These are phyloP conservation scores for Arion vulgaris DNA, from an alignment of 1,140 invertebrate species.

Conservation along the genomic window DNA sequence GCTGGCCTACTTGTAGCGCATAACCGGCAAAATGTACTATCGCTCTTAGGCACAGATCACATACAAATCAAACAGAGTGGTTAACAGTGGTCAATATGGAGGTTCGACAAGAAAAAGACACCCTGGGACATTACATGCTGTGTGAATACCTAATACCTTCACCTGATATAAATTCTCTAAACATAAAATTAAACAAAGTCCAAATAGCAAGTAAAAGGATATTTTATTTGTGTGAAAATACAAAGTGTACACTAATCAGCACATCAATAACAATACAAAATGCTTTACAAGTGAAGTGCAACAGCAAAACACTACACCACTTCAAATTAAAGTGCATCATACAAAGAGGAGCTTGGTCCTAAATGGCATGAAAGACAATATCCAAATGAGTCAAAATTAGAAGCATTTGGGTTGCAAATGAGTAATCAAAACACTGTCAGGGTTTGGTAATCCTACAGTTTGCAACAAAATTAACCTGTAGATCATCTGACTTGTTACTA, in stretches of 20 bases:
- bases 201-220: background rate
- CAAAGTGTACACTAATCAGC: background rate
- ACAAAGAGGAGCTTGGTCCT: background rate
- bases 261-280: background rate
- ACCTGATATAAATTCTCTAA: too few relatives aligned
- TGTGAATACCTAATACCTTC: too few relatives aligned
- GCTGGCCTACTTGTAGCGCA: too few relatives aligned
- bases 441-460: background rate
- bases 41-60: too few relatives aligned
- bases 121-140: too few relatives aligned
- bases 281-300: background rate
- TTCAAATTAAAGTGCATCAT: background rate
- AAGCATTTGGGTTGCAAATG: background rate
- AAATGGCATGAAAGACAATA: background rate
- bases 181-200: background rate
- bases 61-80: too few relatives aligned
- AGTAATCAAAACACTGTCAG: background rate
- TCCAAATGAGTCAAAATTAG: background rate
- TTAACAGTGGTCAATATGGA: too few relatives aligned
- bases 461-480: background rate
- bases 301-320: background rate
- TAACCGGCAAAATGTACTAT: too few relatives aligned
- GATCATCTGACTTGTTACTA: too few relatives aligned
- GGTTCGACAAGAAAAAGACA: too few relatives aligned
- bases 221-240: conserved; percentile 19